Conservation (phyloP, 2,797 vertebrate species). For the Choloepus didactylus region DNA sequence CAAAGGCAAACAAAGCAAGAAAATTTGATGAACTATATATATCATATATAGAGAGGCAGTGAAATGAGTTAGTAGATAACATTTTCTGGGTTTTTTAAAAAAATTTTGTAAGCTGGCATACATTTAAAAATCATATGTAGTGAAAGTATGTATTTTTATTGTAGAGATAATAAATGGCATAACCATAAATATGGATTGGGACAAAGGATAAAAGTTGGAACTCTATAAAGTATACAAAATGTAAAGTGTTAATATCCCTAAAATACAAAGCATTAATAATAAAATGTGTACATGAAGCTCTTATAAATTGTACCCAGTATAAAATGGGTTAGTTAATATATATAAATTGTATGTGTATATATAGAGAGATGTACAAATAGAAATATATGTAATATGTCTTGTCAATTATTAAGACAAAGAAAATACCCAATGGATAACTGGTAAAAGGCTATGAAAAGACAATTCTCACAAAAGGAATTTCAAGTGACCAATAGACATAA, state of each 20-base stretch:
- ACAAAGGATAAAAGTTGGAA: conserved; percentile 12
- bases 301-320: neutral
- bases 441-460: neutral
- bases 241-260: neutral
- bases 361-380: too few relatives aligned
- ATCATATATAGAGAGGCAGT: neutral
- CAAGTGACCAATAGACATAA: neutral
- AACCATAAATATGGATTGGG: conserved; percentile 4
- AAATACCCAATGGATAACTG: neutral
- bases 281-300: neutral
- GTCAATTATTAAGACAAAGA: neutral
- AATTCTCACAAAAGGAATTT: conserved; percentile 34
- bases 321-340: neutral
- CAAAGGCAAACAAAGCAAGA: neutral
- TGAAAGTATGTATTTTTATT: neutral
- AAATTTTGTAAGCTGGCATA: neutral
- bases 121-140: conserved; percentile 13
- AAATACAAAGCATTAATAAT: neutral
- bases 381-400: too few relatives aligned
- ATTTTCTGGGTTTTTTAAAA: neutral
- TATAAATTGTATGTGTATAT: neutral
- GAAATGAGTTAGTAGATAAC: neutral
- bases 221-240: conserved; percentile 15
- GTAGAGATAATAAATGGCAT: neutral
- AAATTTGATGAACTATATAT: conserved; percentile 8